Percentiles rank a stretch among this genome's conserved stretches.
phyloP scores from a whole-genome alignment of 30 jellyfish, hydroid and myxozoan genomes.

The Haliclystus octoradiatus region DNA sequence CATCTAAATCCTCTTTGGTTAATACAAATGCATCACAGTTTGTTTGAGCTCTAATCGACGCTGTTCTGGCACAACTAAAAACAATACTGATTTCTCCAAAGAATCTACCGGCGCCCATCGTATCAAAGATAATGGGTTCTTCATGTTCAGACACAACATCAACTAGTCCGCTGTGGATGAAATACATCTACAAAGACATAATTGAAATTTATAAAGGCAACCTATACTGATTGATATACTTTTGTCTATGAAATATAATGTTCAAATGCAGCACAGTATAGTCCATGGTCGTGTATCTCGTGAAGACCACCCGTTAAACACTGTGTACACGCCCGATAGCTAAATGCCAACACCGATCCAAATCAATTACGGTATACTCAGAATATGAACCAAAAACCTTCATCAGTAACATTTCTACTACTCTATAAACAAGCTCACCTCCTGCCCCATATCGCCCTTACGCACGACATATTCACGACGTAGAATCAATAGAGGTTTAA shows the following conservation, averaged over 20 bases:
- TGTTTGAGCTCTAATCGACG: constrained; percentile 66
- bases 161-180: constrained; percentile 45
- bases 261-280: too few relatives aligned
- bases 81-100: constrained; percentile 67
- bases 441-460: constrained; percentile 63
- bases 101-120: constrained; percentile 60
- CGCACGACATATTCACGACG: constrained; percentile 57
- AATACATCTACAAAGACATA: constrained; percentile 39
- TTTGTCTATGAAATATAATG: too few relatives aligned
- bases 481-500: constrained; percentile 40
- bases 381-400: too few relatives aligned
- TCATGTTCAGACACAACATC: constrained; percentile 74
- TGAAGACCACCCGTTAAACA: too few relatives aligned
- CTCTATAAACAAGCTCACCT: too few relatives aligned
- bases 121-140: constrained; percentile 22
- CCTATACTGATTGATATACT: too few relatives aligned
- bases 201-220: too few relatives aligned
- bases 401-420: too few relatives aligned
- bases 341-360: too few relatives aligned
- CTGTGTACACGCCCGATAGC: too few relatives aligned
- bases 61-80: constrained; percentile 48
- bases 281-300: too few relatives aligned
- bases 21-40: constrained; percentile 49
- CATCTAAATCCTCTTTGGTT: constrained; percentile 48
- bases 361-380: too few relatives aligned